Percentiles rank a stretch among this genome's conserved stretches.
Conservation (phyloP, 2,888 invertebrate genomes). For the Drosophila lutescens region DNA sequence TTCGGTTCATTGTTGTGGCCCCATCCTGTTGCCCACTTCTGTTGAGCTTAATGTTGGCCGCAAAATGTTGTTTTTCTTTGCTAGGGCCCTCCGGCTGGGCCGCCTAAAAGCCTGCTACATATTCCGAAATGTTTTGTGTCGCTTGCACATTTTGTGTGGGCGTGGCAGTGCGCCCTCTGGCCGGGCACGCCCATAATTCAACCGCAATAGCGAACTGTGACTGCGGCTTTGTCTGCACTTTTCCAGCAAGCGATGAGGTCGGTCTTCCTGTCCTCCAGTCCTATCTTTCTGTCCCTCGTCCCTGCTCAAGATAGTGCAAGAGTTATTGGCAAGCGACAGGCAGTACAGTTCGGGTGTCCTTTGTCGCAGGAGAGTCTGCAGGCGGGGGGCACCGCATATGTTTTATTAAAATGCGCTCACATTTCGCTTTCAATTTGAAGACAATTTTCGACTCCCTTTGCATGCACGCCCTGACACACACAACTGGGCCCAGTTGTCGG, state of each 20-base stretch:
- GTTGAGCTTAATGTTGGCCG: constrained; percentile 49
- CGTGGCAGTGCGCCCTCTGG: constrained; percentile 36
- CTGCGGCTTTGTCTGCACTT: constrained; percentile 78
- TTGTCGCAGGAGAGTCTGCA: constrained; percentile 11
- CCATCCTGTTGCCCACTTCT: constrained; percentile 24
- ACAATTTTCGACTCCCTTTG: constrained; percentile 52
- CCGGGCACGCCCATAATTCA: constrained; percentile 61
- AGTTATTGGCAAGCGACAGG: constrained; percentile 74
- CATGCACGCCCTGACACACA: constrained; percentile 8
- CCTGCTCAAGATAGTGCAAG: constrained; percentile 70
- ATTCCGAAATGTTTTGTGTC: constrained; percentile 68
- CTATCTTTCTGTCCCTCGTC: constrained; percentile 9
- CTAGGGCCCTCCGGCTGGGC: constrained; percentile 30
- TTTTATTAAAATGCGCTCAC: constrained; percentile 74
- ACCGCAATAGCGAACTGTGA: constrained; percentile 60
- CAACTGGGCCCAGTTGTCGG: constrained; percentile 24
- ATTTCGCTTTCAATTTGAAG: constrained; percentile 80
- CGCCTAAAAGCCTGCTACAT: constrained; percentile 50
- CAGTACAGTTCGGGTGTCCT: constrained; percentile 23
- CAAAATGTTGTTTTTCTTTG: constrained; percentile 54
- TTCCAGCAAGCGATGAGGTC: constrained; percentile 56
- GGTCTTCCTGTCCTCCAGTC: neutral
- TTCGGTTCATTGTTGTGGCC: constrained; percentile 48
- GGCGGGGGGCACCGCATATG: constrained; percentile 65
- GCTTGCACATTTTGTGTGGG: constrained; percentile 70